phyloP scores from a whole-genome alignment of 2,797 vertebrate species.

The Trematomus bernacchii region DNA sequence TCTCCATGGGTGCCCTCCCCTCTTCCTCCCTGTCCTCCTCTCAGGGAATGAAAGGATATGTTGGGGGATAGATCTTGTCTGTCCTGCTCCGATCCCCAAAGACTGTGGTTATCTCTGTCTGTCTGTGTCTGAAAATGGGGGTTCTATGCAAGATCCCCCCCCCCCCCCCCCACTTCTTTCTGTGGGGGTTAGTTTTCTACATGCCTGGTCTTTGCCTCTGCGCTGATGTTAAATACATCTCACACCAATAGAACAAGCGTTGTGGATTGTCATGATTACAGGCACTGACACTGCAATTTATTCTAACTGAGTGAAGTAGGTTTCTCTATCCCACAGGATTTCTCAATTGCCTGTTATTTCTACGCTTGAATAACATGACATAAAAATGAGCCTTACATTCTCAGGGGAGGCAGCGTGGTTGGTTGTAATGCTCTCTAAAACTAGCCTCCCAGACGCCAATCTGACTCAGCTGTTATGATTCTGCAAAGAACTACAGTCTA shows the following conservation, averaged over 20 bases:
- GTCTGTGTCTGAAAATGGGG: slow-evolving; percentile 28
- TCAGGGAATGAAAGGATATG: slow-evolving; percentile 65
- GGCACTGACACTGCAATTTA: slow-evolving; percentile 44
- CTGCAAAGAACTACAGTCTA: slow-evolving; percentile 27
- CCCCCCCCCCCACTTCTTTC: slow-evolving; percentile 1
- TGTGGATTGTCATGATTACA: slow-evolving; percentile 52
- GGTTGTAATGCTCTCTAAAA: slow-evolving; percentile 33
- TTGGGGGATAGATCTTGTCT: slow-evolving; percentile 55
- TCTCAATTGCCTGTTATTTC: slow-evolving; percentile 60
- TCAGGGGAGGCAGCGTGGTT: slow-evolving; percentile 30
- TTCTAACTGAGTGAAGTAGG: slow-evolving; percentile 49
- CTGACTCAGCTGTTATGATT: slow-evolving; percentile 57
- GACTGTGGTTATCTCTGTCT: slow-evolving; percentile 47
- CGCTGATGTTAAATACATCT: slow-evolving; percentile 43
- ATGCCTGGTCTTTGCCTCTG: slow-evolving; percentile 6
- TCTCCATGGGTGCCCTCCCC: slow-evolving; percentile 63
- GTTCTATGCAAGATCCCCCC: slow-evolving; percentile 17
- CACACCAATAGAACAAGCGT: slow-evolving; percentile 24
- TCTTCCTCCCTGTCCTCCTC: slow-evolving; percentile 40
- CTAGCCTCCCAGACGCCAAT: slow-evolving; percentile 28
- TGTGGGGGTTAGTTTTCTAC: background rate
- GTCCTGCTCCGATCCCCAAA: slow-evolving; percentile 42
- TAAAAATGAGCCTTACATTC: slow-evolving; percentile 44
- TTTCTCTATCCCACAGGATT: slow-evolving; percentile 54
- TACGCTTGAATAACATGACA: slow-evolving; percentile 48